These are phyloP conservation scores for Popillia japonica DNA, from an alignment of 1,140 invertebrate genomes.

Conservation along the genomic window DNA sequence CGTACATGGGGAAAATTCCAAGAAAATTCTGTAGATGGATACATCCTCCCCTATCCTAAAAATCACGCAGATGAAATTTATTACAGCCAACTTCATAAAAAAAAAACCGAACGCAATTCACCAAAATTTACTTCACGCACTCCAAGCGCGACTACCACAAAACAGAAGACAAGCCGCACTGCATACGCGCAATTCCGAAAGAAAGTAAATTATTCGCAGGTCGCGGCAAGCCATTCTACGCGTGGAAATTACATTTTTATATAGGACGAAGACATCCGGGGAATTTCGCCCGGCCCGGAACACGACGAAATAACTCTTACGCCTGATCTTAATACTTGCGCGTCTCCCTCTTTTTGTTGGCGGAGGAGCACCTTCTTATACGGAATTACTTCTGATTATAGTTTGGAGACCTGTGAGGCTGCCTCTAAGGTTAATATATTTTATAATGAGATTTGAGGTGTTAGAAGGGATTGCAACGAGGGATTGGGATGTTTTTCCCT, in stretches of 20 bases:
- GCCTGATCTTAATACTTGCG: background rate
- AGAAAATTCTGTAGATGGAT: too few species aligned
- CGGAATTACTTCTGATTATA: background rate
- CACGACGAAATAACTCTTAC: background rate
- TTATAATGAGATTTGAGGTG: background rate
- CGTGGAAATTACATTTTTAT: slow-evolving; percentile 19
- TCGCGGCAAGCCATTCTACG: slow-evolving; percentile 12
- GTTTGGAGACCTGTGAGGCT: background rate
- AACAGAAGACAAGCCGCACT: background rate
- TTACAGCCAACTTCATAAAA: background rate
- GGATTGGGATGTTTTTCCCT: too few species aligned
- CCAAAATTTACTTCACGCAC: background rate
- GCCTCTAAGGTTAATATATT: background rate
- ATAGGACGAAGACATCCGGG: background rate
- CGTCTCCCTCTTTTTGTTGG: background rate
- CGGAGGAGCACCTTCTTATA: background rate
- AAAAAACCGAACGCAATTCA: background rate
- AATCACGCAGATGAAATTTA: slow-evolving; percentile 6
- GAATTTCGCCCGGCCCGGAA: background rate
- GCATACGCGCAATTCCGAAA: background rate
- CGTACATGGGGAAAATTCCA: too few species aligned
- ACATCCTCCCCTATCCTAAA: background rate
- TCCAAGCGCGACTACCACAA: background rate
- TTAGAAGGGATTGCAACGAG: background rate
- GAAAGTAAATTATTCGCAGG: slow-evolving; percentile 12